These are phyloP conservation scores for Tachysurus vachellii DNA, from an alignment of 2,113 vertebrate species.

Conservation along the genomic window DNA sequence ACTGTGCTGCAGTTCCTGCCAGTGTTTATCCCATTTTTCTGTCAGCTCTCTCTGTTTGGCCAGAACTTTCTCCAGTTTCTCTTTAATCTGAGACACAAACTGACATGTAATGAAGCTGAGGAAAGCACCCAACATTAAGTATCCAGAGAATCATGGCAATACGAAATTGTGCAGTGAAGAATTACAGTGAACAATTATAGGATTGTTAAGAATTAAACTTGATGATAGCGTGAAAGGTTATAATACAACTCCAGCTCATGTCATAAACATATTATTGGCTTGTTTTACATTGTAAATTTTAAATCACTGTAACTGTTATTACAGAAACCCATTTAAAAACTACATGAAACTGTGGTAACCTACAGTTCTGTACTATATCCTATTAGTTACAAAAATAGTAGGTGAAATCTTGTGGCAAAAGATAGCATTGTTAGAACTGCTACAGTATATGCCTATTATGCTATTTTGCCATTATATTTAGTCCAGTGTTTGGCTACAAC, in stretches of 20 bases:
- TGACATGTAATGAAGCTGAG: background rate
- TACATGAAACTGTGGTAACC: too few relatives aligned
- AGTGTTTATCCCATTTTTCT: slow-evolving; percentile 92
- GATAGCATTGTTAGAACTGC: too few relatives aligned
- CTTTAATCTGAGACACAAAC: slow-evolving; percentile 79
- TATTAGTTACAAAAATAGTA: too few relatives aligned
- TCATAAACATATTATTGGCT: background rate
- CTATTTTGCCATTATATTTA: too few relatives aligned
- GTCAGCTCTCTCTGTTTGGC: slow-evolving; percentile 84
- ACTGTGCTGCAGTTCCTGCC: slow-evolving; percentile 93
- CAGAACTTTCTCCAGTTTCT: slow-evolving; percentile 85
- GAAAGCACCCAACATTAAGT: background rate
- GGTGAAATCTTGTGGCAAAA: too few relatives aligned
- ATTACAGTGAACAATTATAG: background rate
- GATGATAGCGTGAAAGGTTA: background rate
- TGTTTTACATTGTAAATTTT: background rate
- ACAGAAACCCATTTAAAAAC: too few relatives aligned
- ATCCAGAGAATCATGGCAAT: background rate
- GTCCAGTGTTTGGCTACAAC: too few relatives aligned
- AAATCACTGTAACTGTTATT: background rate
- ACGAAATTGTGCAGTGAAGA: background rate
- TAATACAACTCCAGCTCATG: background rate
- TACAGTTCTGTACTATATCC: too few relatives aligned
- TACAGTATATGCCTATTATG: too few relatives aligned
- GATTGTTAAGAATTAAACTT: background rate